Evolutionary conservation across 2,113 vertebrate species (phyloP).

Genomic region (Toxotes chatareus): DNA sequence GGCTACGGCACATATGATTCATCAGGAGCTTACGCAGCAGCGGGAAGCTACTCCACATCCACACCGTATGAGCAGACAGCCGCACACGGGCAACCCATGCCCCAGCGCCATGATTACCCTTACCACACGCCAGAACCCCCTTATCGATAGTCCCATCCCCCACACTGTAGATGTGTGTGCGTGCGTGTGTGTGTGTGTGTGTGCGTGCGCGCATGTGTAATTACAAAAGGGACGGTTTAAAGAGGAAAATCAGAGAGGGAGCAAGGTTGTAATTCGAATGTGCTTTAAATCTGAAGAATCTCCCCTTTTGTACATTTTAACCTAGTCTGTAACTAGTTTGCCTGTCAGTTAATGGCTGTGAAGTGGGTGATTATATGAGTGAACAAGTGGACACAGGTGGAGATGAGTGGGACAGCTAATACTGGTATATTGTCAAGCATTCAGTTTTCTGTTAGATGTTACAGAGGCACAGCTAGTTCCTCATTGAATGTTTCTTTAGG

Average conservation of each 20-base stretch:
- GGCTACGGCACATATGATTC: slow-evolving; percentile 80
- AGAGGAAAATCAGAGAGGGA: slow-evolving; percentile 40
- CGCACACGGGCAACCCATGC: slow-evolving; percentile 86
- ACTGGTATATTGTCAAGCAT: slow-evolving; percentile 7
- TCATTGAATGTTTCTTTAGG: slow-evolving; percentile 28
- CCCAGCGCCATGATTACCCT: slow-evolving; percentile 85
- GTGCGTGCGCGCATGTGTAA: slow-evolving; percentile 50
- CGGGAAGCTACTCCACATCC: slow-evolving; percentile 80
- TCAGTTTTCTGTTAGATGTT: slow-evolving; percentile 39
- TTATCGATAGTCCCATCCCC: slow-evolving; percentile 81
- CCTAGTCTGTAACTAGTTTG: slow-evolving; percentile 15
- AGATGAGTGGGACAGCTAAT: neutral
- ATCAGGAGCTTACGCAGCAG: slow-evolving; percentile 76
- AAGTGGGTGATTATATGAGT: neutral
- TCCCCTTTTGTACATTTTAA: slow-evolving; percentile 26
- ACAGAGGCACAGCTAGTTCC: slow-evolving; percentile 35
- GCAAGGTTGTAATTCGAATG: slow-evolving; percentile 47
- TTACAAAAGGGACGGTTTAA: slow-evolving; percentile 62
- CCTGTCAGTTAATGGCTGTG: neutral
- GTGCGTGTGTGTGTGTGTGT: slow-evolving; percentile 14
- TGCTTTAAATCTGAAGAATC: slow-evolving; percentile 49
- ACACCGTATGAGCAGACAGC: slow-evolving; percentile 88
- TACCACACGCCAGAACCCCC: slow-evolving; percentile 86
- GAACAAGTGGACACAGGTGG: slow-evolving; percentile 6
- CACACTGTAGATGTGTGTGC: slow-evolving; percentile 63